A percentile compares a stretch with the other conserved stretches of the same genome.
phyloP scores from a whole-genome alignment of 2,113 vertebrate species.

The Pantherophis guttatus region DNA sequence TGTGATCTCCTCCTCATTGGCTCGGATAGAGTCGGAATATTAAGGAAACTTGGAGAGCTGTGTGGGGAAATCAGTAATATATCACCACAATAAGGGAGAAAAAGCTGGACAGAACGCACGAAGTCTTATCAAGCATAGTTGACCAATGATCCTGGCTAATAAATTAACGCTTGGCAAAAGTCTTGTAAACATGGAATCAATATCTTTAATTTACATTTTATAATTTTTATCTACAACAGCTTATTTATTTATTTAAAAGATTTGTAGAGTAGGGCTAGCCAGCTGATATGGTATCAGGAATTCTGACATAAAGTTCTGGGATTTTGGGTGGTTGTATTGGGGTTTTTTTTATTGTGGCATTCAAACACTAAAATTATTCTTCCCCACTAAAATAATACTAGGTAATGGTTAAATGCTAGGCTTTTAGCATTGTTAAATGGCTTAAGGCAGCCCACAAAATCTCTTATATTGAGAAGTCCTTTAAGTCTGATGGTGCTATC shows the following conservation, averaged over 20 bases:
- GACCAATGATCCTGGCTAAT: constrained; percentile 17
- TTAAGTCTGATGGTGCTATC: background rate
- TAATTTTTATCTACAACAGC: constrained; percentile 12
- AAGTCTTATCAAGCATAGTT: constrained; percentile 41
- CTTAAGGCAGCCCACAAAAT: background rate
- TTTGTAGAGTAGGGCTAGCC: background rate
- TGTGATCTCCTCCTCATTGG: constrained; percentile 33
- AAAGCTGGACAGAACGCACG: constrained; percentile 42
- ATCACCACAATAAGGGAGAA: constrained; percentile 29
- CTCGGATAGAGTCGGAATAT: constrained; percentile 29
- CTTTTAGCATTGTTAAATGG: no score
- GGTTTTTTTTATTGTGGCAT: background rate
- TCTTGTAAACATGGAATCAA: constrained; percentile 39
- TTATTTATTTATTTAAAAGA: background rate
- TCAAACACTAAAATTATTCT: background rate
- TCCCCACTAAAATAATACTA: background rate
- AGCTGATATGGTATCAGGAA: background rate
- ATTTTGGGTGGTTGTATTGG: background rate
- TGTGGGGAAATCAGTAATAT: constrained; percentile 33
- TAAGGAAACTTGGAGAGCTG: constrained; percentile 44
- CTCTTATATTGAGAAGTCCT: background rate
- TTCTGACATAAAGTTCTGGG: background rate
- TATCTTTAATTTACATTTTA: constrained; percentile 21
- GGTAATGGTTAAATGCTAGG: background rate
- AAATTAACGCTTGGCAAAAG: constrained; percentile 46